Percentiles rank a stretch among this genome's conserved stretches.
These are phyloP conservation scores for Mirza zaza DNA, from an alignment of 2,113 vertebrate genomes.

Conservation along the genomic window DNA sequence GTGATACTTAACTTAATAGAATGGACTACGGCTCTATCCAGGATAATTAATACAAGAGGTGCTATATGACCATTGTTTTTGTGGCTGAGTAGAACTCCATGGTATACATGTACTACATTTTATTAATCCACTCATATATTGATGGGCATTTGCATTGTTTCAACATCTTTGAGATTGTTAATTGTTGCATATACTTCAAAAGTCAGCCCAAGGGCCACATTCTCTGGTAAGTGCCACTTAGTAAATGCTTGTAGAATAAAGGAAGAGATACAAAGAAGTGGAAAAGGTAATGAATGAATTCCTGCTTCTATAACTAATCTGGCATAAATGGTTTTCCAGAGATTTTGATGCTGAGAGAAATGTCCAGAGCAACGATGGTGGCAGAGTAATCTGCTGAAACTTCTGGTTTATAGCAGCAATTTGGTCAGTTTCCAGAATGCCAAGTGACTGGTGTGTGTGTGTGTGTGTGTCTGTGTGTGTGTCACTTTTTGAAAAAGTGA, in stretches of 20 bases:
- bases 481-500: not conserved
- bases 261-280: not conserved
- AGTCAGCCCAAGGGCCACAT: not conserved
- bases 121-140: too few relatives aligned
- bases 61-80: too few relatives aligned
- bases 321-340: not conserved
- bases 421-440: not conserved
- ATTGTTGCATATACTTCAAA: not conserved
- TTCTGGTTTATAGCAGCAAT: not conserved
- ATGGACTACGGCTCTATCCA: too few relatives aligned
- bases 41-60: too few relatives aligned
- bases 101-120: too few relatives aligned
- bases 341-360: not conserved
- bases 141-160: too few relatives aligned
- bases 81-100: too few relatives aligned
- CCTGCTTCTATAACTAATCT: not conserved
- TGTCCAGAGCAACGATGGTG: not conserved
- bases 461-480: not conserved
- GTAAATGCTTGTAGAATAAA: not conserved
- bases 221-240: not conserved
- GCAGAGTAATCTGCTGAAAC: not conserved
- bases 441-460: not conserved
- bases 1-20: too few relatives aligned
- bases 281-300: not conserved
- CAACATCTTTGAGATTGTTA: too few relatives aligned